phyloP scores from a whole-genome alignment of 2,888 invertebrate species.

The Heliconius ethilla region DNA sequence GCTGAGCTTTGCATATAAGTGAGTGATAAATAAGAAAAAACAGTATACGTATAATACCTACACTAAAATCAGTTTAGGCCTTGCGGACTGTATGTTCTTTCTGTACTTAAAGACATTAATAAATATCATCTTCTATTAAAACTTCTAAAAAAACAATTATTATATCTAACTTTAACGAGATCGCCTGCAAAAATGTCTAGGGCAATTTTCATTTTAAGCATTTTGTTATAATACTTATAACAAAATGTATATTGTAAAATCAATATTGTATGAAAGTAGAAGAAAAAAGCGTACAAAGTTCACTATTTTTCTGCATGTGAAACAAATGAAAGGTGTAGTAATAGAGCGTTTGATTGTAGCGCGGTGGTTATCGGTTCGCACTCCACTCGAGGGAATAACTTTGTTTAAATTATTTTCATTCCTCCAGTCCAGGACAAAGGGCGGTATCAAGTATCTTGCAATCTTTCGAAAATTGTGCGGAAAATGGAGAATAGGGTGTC shows the following conservation, averaged over 20 bases:
- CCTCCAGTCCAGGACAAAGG: neutral
- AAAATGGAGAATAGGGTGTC: no score
- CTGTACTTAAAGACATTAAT: neutral
- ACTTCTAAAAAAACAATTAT: no score
- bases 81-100: neutral
- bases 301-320: neutral
- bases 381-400: neutral
- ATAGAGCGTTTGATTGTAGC: neutral
- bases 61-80: no score
- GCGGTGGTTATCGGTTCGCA: neutral
- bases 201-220: neutral
- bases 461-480: neutral
- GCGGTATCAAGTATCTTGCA: no score
- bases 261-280: neutral
- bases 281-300: neutral
- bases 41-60: no score
- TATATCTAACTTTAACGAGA: neutral
- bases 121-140: neutral
- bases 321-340: neutral
- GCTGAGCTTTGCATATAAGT: no score
- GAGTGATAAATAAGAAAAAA: no score
- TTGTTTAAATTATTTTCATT: neutral
- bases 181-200: neutral
- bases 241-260: neutral
- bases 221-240: neutral